These are phyloP conservation scores for Xerus rutilus DNA, from an alignment of 2,797 vertebrate species.

Conservation along the genomic window DNA sequence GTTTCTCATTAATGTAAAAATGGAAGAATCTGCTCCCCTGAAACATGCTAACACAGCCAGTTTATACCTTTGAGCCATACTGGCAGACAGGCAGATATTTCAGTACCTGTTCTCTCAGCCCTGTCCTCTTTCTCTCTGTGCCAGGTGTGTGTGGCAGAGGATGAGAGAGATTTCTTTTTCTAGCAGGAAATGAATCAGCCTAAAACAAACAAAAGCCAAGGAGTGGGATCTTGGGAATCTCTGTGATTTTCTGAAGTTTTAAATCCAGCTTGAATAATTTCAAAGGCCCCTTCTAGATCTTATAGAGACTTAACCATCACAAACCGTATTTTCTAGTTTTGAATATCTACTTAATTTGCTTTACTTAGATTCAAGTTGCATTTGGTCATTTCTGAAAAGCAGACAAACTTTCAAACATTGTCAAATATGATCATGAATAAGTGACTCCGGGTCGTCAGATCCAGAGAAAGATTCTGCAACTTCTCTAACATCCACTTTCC, in stretches of 20 bases:
- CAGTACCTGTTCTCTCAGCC: constrained; percentile 43
- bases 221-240: constrained; percentile 31
- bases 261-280: constrained; percentile 20
- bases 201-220: constrained; percentile 48
- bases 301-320: constrained; percentile 30
- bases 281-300: constrained; percentile 32
- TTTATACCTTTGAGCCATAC: constrained; percentile 40
- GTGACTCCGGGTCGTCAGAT: background rate
- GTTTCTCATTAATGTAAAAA: constrained; percentile 61
- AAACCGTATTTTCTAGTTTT: constrained; percentile 10
- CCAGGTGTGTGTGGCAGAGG: constrained; percentile 25
- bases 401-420: constrained; percentile 11
- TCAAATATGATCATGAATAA: constrained; percentile 9
- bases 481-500: constrained; percentile 48
- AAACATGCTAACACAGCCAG: constrained; percentile 63
- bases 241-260: constrained; percentile 59
- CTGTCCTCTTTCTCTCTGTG: constrained; percentile 4
- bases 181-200: constrained; percentile 47
- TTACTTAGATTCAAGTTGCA: constrained; percentile 49
- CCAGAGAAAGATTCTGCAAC: constrained; percentile 8
- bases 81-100: constrained; percentile 39
- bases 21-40: constrained; percentile 11
- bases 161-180: constrained; percentile 50
- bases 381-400: constrained; percentile 58
- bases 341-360: constrained; percentile 50